These are phyloP conservation scores for Macrostomum lignano DNA, from an alignment of 1,140 invertebrate genomes.

Conservation along the genomic window DNA sequence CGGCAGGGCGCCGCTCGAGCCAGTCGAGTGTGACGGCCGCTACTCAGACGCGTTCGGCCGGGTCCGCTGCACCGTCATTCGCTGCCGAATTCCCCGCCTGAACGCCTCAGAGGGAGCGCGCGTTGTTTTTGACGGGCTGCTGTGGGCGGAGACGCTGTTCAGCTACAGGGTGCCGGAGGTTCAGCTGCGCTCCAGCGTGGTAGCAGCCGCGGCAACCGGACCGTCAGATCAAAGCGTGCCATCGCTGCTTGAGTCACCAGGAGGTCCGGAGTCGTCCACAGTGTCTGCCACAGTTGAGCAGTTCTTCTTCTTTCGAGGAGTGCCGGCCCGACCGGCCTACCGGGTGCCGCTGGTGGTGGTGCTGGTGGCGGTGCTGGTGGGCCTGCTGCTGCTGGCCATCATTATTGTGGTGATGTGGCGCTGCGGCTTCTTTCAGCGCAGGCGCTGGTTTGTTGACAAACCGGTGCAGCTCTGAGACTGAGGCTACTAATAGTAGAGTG, in stretches of 20 bases:
- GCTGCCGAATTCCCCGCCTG: not conserved
- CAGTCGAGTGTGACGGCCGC: too few relatives aligned
- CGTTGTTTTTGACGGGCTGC: not conserved
- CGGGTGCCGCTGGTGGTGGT: conserved; percentile 4
- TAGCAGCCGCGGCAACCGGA: too few relatives aligned
- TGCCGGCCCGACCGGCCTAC: not conserved
- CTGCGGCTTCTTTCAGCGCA: conserved; percentile 8
- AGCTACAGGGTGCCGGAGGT: conserved; percentile 1
- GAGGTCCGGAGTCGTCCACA: not conserved
- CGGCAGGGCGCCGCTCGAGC: too few relatives aligned
- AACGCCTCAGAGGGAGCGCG: not conserved
- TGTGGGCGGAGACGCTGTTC: conserved; percentile 5
- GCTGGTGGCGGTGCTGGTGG: conserved; percentile 3
- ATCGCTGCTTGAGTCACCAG: too few relatives aligned
- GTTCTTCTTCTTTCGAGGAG: conserved; percentile 2
- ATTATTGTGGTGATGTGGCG: conserved; percentile 7
- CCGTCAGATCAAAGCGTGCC: too few relatives aligned
- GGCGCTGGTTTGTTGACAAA: conserved; percentile 6
- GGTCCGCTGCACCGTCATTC: not conserved
- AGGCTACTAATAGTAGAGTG: too few relatives aligned
- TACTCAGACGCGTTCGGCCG: too few relatives aligned
- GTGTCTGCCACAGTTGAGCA: too few relatives aligned
- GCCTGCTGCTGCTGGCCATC: conserved; percentile 4
- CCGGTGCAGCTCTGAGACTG: too few relatives aligned
- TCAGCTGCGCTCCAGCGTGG: not conserved